Percentiles rank a stretch among this genome's conserved stretches.
Evolutionary conservation across 2,797 vertebrate species (phyloP).

Genomic region (Prionace glauca): DNA sequence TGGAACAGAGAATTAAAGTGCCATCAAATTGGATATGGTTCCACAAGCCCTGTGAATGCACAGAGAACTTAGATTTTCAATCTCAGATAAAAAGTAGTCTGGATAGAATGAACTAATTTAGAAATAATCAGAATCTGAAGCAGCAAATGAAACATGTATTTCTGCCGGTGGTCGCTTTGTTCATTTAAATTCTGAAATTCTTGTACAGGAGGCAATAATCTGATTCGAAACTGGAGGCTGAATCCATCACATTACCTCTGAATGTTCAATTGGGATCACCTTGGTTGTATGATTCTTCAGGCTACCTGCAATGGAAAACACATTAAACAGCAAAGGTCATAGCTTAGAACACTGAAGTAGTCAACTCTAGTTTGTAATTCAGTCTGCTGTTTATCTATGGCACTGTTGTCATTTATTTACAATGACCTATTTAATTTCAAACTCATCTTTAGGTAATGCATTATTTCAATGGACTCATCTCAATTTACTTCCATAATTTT

Average conservation of each 20-base stretch:
- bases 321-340: neutral
- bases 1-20: no score
- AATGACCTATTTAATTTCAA: slow-evolving; percentile 17
- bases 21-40: neutral
- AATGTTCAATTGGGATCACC: slow-evolving; percentile 6
- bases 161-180: neutral
- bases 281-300: neutral
- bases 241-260: neutral
- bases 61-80: neutral
- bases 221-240: neutral
- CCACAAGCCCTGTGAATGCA: neutral
- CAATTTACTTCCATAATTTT: slow-evolving; percentile 1
- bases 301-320: neutral
- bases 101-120: neutral
- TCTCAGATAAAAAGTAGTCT: neutral
- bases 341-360: neutral
- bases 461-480: slow-evolving; percentile 9
- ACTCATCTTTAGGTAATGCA: neutral
- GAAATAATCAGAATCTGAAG: neutral
- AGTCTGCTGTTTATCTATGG: neutral
- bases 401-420: neutral
- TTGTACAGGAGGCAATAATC: neutral
- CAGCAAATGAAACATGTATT: neutral
- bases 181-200: slow-evolving; percentile 15
- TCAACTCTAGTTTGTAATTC: neutral